A percentile compares a stretch with the other conserved stretches of the same genome.
Evolutionary conservation across 2,888 invertebrate genomes (phyloP).

Genomic region (Cyaniris semiargus): DNA sequence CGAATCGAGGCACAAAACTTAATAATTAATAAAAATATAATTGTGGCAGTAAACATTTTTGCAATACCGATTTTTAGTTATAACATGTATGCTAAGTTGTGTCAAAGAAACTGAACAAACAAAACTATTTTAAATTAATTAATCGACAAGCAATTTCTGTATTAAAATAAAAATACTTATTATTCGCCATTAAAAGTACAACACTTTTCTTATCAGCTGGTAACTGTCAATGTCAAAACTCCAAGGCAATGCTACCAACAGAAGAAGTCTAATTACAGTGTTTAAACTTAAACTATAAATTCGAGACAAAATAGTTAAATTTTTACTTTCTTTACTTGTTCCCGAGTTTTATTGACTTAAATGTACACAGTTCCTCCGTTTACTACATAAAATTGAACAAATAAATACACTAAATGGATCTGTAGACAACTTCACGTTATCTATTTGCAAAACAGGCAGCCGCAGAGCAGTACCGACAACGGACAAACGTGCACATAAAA

Average conservation of each 20-base stretch:
- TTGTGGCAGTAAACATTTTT: too few species aligned
- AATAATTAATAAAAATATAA: too few species aligned
- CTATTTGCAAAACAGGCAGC: slow-evolving; percentile 68
- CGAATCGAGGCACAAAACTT: too few species aligned
- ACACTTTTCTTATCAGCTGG: slow-evolving; percentile 72
- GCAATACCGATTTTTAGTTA: too few species aligned
- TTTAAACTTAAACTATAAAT: neutral
- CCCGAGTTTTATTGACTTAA: neutral
- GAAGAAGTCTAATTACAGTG: neutral
- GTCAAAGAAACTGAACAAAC: too few species aligned
- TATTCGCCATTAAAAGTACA: slow-evolving; percentile 36
- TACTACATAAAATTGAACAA: neutral
- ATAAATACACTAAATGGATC: slow-evolving; percentile 33
- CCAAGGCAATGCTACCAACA: slow-evolving; percentile 61
- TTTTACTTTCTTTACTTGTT: neutral
- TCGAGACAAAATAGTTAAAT: neutral
- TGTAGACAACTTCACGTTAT: slow-evolving; percentile 63
- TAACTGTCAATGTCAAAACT: slow-evolving; percentile 57
- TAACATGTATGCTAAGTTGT: too few species aligned
- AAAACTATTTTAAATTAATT: too few species aligned
- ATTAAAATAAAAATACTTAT: neutral
- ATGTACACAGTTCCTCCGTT: neutral
- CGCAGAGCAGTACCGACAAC: slow-evolving; percentile 75
- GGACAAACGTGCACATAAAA: slow-evolving; percentile 78
- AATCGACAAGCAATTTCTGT: too few species aligned